Base-by-base conservation (phyloP, 2,888 invertebrate species). In the Gortyna flavago region DNA sequence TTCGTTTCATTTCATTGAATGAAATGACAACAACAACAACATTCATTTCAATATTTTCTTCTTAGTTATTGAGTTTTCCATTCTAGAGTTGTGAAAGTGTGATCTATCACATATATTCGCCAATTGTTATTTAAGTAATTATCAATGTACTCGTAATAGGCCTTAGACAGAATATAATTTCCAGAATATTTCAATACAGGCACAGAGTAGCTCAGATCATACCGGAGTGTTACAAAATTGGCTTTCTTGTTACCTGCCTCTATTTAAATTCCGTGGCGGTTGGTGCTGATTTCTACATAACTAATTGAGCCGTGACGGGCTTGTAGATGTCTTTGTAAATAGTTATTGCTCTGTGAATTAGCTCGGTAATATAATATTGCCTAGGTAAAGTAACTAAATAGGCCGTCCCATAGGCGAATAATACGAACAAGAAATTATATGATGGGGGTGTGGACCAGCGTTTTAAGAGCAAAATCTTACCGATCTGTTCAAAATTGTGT, bases 281-380 rank as follows among this genome's bases (percentile, higher is more conserved):
- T 80, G 76, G 85, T 85, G 78, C 84, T 84, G 91, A 90, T 90
- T 89, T 90, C 91, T 90, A 89, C 90, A 90, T 89, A 87, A 74
- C 79, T 87, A 89, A 88, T 89, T 87, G 87, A 83, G 65, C 79
- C 90, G 91, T 90, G 91, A 90, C 85, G 77, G 72, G 87, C 76
- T 77, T 88, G 44, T 84, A 75, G 81, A 88, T 87, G 83, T 65
- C 78, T 80, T 83, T 77, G 77, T n/a, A 74, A 83, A 79, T 79
- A 84, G 71, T 84, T 85, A 85, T 77, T 77, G 75, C 75, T 48
- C 65, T 68, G 73, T 41, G 74, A 78, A 66, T 61, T 68, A 62
- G 61, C 74, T 77, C 51, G 5, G 71, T 70, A 72, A 72, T 80
- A 67, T 72, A 57, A 79, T 67, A 84, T 84, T 79, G 61, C 79